Base-by-base conservation (phyloP, 1,140 invertebrate species). In the Zaprionus ornatus region DNA sequence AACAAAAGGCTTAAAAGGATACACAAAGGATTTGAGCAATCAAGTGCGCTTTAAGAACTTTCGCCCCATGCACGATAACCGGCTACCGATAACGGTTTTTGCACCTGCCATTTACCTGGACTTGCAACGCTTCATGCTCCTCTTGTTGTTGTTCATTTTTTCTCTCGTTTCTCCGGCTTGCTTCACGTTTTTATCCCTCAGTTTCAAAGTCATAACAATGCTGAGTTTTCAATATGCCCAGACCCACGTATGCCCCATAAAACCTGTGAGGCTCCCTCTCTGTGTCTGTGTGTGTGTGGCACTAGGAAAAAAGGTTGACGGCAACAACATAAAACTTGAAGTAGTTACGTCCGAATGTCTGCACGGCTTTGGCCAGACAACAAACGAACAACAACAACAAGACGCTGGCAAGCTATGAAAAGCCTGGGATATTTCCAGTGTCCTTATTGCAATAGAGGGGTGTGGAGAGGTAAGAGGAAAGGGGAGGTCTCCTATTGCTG, bases 1-100 rank as follows among this genome's bases (percentile, higher is more conserved):
- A 88, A 88, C 84, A 88, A 88, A 88, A 88, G 84, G 84, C 84
- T 88, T 88, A 88, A 88, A 88, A 88, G 84, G 84, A 88, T 88
- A 88, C 84, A 88, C 84, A 88, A 88, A 88, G 84, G 84, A 88
- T 88, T 88, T 88, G 84, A 88, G 84, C 84, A 88, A 88, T 88
- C 84, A 88, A 88, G 84, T 88, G 77, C 84, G 84, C 77, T 88
- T 79, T 82, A 86, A 88, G 85, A 79, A 88, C 85, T 79, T 83
- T 65, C 60, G 61, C 69, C 60, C 21, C 67, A 72, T 65, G 61
- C 61, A 65, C 67, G 67, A 64, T 70, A 70, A 37, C 66, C 72
- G 50, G 21, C 72, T 37, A 23, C 72, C 72, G 72, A 74, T 74
- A 74, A 74, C 72, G 45, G 55, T 67, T 78, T 78, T 83, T 77